Evolutionary conservation across 1,140 invertebrate genomes (phyloP).

Genomic region (Apis florea): DNA sequence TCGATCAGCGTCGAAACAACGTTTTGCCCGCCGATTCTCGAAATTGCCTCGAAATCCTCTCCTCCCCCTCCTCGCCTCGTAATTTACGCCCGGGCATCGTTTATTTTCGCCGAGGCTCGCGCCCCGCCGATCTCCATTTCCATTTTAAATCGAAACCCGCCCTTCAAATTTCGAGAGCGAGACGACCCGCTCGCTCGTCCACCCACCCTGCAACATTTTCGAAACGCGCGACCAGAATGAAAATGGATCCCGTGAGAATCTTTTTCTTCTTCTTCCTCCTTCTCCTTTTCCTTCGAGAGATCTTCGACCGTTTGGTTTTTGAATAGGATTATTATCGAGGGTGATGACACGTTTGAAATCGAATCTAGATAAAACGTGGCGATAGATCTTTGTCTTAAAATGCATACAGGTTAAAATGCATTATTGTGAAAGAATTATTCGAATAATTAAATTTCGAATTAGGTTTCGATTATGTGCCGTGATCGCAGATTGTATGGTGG

Average conservation of each 20-base stretch:
- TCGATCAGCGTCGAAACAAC: constrained; percentile 17
- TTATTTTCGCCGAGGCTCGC: background rate
- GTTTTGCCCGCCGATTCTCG: constrained; percentile 17
- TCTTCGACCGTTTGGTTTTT: background rate
- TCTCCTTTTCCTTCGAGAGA: background rate
- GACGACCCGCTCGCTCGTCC: background rate
- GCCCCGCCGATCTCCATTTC: constrained; percentile 31
- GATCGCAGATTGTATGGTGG: no score
- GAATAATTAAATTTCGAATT: no score
- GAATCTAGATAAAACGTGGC: background rate
- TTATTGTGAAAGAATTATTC: no score
- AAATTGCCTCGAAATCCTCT: constrained; percentile 13
- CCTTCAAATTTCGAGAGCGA: constrained; percentile 39
- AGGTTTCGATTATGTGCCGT: no score
- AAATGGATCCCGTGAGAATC: background rate
- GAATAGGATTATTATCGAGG: background rate
- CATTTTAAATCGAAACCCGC: constrained; percentile 41
- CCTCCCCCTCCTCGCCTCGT: background rate
- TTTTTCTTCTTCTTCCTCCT: background rate
- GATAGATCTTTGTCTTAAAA: background rate
- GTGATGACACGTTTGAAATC: background rate
- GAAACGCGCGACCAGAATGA: background rate
- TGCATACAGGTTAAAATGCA: no score
- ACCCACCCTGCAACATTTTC: constrained; percentile 13
- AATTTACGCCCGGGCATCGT: constrained; percentile 9